A percentile compares a stretch with the other conserved stretches of the same genome.
These are phyloP conservation scores for Bovichtus variegatus DNA, from an alignment of 2,797 vertebrate species.

Conservation along the genomic window DNA sequence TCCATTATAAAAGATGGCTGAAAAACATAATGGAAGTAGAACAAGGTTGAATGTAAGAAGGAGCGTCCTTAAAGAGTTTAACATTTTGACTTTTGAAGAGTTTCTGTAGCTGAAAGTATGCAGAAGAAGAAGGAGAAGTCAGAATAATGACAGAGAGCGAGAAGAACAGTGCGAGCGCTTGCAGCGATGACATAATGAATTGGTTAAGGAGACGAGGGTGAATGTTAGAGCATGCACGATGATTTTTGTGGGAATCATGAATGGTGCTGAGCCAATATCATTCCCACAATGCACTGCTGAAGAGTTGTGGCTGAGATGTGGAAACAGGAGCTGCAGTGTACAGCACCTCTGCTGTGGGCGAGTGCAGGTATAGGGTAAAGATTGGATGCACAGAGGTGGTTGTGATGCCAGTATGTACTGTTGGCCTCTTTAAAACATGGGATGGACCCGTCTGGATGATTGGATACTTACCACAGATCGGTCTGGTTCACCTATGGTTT, in stretches of 20 bases:
- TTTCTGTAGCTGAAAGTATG: not conserved
- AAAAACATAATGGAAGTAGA: not conserved
- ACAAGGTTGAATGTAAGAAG: not conserved
- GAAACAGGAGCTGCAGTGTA: slow-evolving; percentile 2
- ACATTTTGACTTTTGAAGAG: not conserved
- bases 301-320: slow-evolving; percentile 9
- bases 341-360: slow-evolving; percentile 1
- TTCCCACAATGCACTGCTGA: not conserved
- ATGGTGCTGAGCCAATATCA: slow-evolving; percentile 13
- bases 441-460: too few relatives aligned
- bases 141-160: not conserved
- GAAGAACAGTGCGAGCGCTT: not conserved
- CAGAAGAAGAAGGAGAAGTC: too few relatives aligned
- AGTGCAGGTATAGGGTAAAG: not conserved
- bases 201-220: slow-evolving; percentile 11
- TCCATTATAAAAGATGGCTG: not conserved
- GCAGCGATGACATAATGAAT: slow-evolving; percentile 10
- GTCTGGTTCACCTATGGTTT: too few relatives aligned
- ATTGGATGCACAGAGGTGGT: not conserved
- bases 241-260: slow-evolving; percentile 20
- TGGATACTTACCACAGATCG: too few relatives aligned
- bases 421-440: too few relatives aligned
- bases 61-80: not conserved
- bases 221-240: not conserved
- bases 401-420: not conserved